phyloP scores from a whole-genome alignment of 2,113 vertebrate genomes.

The Rhegmatorhina hoffmannsi region DNA sequence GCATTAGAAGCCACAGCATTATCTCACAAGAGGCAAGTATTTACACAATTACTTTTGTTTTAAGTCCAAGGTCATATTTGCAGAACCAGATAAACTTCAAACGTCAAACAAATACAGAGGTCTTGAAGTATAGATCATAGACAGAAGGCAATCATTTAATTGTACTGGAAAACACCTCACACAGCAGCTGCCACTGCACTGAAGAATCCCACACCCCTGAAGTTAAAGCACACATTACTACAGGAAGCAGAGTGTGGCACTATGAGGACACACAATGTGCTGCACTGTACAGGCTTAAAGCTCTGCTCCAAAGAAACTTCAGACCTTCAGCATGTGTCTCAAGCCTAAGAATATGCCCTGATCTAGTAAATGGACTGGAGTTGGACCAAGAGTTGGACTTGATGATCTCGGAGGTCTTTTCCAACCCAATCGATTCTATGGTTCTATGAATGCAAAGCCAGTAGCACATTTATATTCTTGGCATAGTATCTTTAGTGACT shows the following conservation, averaged over 20 bases:
- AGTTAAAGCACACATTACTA: neutral
- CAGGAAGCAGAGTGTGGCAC: neutral
- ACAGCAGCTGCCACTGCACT: neutral
- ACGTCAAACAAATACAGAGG: slow-evolving; percentile 26
- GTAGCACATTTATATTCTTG: neutral
- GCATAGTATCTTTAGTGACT: neutral
- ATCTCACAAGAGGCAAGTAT: neutral
- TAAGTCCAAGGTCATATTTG: slow-evolving; percentile 40
- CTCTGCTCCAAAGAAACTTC: neutral
- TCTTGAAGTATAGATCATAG: neutral
- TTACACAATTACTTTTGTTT: neutral
- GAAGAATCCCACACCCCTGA: neutral
- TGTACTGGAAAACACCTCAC: neutral
- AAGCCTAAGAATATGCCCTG: neutral
- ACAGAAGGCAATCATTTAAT: neutral
- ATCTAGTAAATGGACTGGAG: too few species aligned
- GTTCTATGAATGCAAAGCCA: neutral
- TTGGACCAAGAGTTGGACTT: too few species aligned
- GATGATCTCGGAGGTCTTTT: too few species aligned
- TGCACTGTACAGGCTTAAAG: neutral
- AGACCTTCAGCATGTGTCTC: neutral
- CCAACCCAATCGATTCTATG: too few species aligned
- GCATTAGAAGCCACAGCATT: neutral
- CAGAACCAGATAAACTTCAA: slow-evolving; percentile 15
- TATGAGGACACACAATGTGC: neutral